A percentile compares a stretch with the other conserved stretches of the same genome.
Conservation (phyloP, 1,140 invertebrate genomes). For the Odontomachus brunneus region DNA sequence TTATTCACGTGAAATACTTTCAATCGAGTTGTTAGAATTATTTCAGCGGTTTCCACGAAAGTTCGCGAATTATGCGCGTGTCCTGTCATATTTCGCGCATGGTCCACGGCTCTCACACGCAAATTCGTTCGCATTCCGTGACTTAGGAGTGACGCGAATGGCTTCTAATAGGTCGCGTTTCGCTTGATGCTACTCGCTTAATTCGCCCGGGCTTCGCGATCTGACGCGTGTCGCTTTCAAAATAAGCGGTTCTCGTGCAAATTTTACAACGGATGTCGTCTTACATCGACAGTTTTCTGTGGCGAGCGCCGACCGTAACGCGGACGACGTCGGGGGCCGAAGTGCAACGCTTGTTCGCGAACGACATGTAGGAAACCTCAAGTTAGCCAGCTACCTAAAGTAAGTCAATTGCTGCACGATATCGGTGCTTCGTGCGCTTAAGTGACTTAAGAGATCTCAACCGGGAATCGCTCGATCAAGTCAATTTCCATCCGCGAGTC, state of each 20-base stretch:
- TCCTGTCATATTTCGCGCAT: no score
- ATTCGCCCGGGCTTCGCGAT: not conserved
- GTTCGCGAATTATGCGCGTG: no score
- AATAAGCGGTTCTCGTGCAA: slow-evolving; percentile 7
- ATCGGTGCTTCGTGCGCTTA: not conserved
- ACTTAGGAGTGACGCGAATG: no score
- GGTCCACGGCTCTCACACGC: no score
- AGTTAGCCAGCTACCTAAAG: not conserved
- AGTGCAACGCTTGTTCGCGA: slow-evolving; percentile 14
- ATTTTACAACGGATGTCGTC: not conserved
- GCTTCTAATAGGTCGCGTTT: no score
- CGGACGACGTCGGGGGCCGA: not conserved
- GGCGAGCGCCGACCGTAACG: not conserved
- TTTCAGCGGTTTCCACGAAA: no score
- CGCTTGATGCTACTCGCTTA: no score
- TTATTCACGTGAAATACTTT: slow-evolving; percentile 33
- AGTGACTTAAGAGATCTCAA: slow-evolving; percentile 1
- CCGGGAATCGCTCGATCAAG: not conserved
- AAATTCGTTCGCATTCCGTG: no score
- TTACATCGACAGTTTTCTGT: slow-evolving; percentile 24
- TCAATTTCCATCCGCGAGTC: not conserved
- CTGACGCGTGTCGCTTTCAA: not conserved
- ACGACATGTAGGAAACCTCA: slow-evolving; percentile 41
- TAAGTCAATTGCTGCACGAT: not conserved
- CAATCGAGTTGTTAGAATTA: not conserved